Percentiles rank a stretch among this genome's conserved stretches.
These are phyloP conservation scores for Endomychus coccineus DNA, from an alignment of 2,888 invertebrate genomes.

Conservation along the genomic window DNA sequence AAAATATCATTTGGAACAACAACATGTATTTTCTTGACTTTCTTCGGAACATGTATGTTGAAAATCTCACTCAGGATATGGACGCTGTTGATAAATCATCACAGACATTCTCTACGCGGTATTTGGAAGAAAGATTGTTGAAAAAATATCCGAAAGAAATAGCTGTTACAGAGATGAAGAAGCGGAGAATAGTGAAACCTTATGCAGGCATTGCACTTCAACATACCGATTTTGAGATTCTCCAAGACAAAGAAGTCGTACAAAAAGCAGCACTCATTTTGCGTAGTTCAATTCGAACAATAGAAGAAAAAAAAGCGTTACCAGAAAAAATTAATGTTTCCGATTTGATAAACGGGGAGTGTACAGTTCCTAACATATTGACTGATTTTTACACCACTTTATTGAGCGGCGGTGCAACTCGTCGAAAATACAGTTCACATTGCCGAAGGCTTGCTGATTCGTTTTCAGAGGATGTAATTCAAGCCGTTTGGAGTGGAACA, in stretches of 20 bases:
- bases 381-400: too few relatives aligned
- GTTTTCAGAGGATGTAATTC: too few relatives aligned
- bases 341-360: too few relatives aligned
- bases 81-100: slow-evolving; percentile 1
- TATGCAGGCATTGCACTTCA: slow-evolving; percentile 1
- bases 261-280: slow-evolving; percentile 1
- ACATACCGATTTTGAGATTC: slow-evolving; percentile 1
- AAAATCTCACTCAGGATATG: slow-evolving; percentile 2
- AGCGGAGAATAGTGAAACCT: slow-evolving; percentile 1
- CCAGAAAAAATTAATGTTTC: slow-evolving; percentile 1
- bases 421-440: too few relatives aligned
- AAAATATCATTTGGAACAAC: slow-evolving; percentile 1
- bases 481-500: too few relatives aligned
- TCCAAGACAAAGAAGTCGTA: slow-evolving; percentile 1
- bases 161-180: slow-evolving; percentile 1
- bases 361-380: too few relatives aligned
- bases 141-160: slow-evolving; percentile 1
- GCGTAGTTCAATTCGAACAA: slow-evolving; percentile 1
- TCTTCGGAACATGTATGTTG: slow-evolving; percentile 2
- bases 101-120: not conserved
- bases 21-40: slow-evolving; percentile 1
- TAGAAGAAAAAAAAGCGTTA: slow-evolving; percentile 3
- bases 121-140: not conserved
- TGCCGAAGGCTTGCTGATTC: too few relatives aligned
- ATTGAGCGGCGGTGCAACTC: too few relatives aligned